These are phyloP conservation scores for Karalla daura DNA, from an alignment of 2,797 vertebrate genomes.

Conservation along the genomic window DNA sequence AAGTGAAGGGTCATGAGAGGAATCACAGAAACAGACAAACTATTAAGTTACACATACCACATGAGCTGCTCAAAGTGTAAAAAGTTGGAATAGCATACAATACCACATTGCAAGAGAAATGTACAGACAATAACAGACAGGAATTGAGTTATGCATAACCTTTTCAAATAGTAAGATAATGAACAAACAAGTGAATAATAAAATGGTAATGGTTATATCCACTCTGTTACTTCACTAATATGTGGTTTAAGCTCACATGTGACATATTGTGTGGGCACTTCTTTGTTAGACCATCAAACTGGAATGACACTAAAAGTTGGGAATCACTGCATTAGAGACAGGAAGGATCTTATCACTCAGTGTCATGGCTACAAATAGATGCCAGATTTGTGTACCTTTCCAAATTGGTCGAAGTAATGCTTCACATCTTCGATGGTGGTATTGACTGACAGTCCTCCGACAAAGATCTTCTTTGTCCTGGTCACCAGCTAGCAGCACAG, in stretches of 20 bases:
- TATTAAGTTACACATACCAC: too few species aligned
- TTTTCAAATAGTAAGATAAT: background rate
- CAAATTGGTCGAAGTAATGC: conserved; percentile 96
- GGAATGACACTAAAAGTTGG: background rate
- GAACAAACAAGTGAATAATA: background rate
- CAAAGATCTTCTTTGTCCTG: conserved; percentile 98
- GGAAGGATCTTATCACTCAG: conserved; percentile 2
- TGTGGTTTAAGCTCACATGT: background rate
- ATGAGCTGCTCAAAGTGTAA: too few species aligned
- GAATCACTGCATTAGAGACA: conserved; percentile 1
- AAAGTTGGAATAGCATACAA: background rate
- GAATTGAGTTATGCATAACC: background rate
- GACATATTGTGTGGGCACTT: background rate
- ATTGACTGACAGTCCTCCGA: conserved; percentile 95
- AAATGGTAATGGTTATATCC: background rate
- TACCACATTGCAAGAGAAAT: too few species aligned
- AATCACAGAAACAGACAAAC: too few species aligned
- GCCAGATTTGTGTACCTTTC: conserved; percentile 85
- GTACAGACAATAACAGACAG: background rate
- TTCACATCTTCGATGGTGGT: conserved; percentile 97
- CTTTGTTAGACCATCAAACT: background rate
- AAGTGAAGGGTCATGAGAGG: too few species aligned
- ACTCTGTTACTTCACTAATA: background rate
- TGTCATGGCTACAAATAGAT: background rate
- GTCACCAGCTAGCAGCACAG: conserved; percentile 91